Percentiles rank a stretch among this genome's conserved stretches.
phyloP scores from a whole-genome alignment of 2,888 invertebrate genomes.

The Aphidius colemani region DNA sequence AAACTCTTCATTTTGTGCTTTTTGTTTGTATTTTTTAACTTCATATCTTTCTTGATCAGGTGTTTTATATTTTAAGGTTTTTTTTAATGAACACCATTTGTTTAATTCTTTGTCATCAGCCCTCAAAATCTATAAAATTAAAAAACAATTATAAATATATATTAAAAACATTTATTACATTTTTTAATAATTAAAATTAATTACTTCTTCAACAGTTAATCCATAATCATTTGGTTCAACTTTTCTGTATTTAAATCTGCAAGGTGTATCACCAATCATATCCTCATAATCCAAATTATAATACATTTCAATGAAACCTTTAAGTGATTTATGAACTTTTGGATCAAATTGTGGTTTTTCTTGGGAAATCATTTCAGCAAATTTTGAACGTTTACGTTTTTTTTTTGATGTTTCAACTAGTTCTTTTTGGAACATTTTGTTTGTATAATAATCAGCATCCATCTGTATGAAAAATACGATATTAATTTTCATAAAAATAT shows the following conservation, averaged over 20 bases:
- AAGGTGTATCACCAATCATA: slow-evolving; percentile 87
- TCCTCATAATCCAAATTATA: slow-evolving; percentile 96
- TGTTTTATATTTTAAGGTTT: slow-evolving; percentile 77
- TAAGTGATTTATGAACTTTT: slow-evolving; percentile 71
- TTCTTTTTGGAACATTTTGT: slow-evolving; percentile 62
- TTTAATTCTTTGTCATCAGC: slow-evolving; percentile 94
- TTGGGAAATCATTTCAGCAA: slow-evolving; percentile 72
- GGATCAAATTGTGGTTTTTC: slow-evolving; percentile 89
- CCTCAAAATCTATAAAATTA: slow-evolving; percentile 72
- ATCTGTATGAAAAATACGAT: slow-evolving; percentile 65
- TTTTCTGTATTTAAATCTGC: slow-evolving; percentile 89
- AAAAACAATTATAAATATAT: no score
- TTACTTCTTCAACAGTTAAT: slow-evolving; percentile 85
- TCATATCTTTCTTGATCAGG: slow-evolving; percentile 82
- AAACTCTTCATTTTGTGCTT: slow-evolving; percentile 72
- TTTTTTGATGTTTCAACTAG: slow-evolving; percentile 66
- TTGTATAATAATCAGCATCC: slow-evolving; percentile 84
- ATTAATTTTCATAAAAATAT: neutral
- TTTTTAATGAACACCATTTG: slow-evolving; percentile 92
- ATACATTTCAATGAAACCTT: slow-evolving; percentile 91
- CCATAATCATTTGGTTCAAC: slow-evolving; percentile 92
- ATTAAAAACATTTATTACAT: neutral
- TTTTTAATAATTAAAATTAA: slow-evolving; percentile 20
- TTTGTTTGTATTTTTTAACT: slow-evolving; percentile 73
- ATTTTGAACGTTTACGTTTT: slow-evolving; percentile 73